These are phyloP conservation scores for Odontocerum albicorne DNA, from an alignment of 2,888 invertebrate species.

Conservation along the genomic window DNA sequence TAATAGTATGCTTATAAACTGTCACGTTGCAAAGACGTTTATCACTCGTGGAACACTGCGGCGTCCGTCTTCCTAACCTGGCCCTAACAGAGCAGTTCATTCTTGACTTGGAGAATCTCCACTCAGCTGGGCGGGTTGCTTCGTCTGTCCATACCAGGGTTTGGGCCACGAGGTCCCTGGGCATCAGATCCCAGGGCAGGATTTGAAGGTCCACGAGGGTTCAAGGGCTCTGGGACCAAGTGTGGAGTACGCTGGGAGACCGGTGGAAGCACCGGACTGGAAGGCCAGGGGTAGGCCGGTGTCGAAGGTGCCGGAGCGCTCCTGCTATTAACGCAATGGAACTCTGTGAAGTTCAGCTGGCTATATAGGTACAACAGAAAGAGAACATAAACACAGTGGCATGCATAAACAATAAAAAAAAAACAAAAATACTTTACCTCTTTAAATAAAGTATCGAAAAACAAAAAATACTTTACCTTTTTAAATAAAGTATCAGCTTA, in stretches of 20 bases:
- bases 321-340: constrained; percentile 42
- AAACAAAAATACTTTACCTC: too few relatives aligned
- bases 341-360: constrained; percentile 29
- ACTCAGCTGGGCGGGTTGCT: constrained; percentile 60
- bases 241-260: constrained; percentile 70
- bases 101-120: constrained; percentile 54
- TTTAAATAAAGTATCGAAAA: too few relatives aligned
- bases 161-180: constrained; percentile 47
- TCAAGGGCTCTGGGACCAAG: constrained; percentile 68
- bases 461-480: too few relatives aligned
- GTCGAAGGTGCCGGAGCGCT: constrained; percentile 60
- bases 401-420: too few relatives aligned
- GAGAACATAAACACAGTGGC: too few relatives aligned
- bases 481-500: too few relatives aligned
- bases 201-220: constrained; percentile 52
- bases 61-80: constrained; percentile 6
- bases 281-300: constrained; percentile 78
- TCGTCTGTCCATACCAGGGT: constrained; percentile 36
- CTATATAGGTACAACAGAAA: constrained; percentile 9
- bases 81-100: constrained; percentile 57
- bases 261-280: constrained; percentile 74
- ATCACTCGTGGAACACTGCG: constrained; percentile 18
- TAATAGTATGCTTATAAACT: constrained; percentile 2
- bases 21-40: constrained; percentile 6
- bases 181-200: too few relatives aligned